Evolutionary conservation across 2,113 vertebrate species (phyloP).

Genomic region (Donacobius atricapilla): DNA sequence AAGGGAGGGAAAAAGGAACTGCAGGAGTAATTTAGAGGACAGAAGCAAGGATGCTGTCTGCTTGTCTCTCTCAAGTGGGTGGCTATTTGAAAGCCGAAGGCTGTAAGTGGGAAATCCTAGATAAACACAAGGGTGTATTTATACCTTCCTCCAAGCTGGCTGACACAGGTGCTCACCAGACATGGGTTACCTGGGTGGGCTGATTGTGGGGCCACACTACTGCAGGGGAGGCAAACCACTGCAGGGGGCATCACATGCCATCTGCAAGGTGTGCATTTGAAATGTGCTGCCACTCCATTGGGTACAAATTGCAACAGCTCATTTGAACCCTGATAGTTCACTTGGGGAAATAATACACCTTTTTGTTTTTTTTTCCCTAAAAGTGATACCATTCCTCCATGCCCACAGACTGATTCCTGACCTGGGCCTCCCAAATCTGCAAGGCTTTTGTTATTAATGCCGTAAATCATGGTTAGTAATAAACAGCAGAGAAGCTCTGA

Average conservation of each 20-base stretch:
- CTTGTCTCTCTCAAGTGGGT: not conserved
- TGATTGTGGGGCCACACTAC: rapidly evolving
- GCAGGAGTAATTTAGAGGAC: not conserved
- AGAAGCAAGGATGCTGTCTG: not conserved
- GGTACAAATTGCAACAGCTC: not conserved
- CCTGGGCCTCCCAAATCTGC: not conserved
- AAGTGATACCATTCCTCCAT: not conserved
- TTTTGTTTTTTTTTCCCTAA: not conserved
- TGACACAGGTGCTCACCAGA: constrained; percentile 57
- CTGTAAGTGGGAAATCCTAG: constrained; percentile 22
- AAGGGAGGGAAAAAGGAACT: not conserved
- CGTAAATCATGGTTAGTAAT: not conserved
- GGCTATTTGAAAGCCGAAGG: not conserved
- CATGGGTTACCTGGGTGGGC: constrained; percentile 41
- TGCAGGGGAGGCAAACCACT: not conserved
- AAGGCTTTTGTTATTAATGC: not conserved
- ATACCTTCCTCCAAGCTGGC: not conserved
- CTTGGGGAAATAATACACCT: not conserved
- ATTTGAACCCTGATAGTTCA: not conserved
- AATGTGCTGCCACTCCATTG: rapidly evolving
- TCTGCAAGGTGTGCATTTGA: not conserved
- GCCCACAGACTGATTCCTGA: not conserved
- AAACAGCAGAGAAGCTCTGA: not conserved
- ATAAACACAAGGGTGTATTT: constrained; percentile 9
- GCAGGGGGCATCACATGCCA: rapidly evolving